Evolutionary conservation across 2,888 invertebrate genomes (phyloP).

Genomic region (Hydriomena furcata): DNA sequence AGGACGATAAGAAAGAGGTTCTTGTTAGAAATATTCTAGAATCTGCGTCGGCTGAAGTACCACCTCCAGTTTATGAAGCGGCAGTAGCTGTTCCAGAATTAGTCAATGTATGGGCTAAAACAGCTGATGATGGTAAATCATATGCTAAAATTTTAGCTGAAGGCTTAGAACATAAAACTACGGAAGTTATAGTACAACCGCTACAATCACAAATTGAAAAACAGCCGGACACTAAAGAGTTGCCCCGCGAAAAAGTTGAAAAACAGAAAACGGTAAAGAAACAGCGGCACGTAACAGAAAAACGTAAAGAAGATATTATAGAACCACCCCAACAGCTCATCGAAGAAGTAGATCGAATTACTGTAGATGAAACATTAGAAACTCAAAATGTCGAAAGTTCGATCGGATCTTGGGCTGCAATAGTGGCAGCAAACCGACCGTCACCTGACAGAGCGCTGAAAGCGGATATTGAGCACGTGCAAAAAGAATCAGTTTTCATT

Average conservation of each 20-base stretch:
- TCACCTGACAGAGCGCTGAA: conserved; percentile 60
- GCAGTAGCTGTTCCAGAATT: conserved; percentile 33
- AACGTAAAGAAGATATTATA: conserved; percentile 11
- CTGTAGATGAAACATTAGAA: conserved; percentile 18
- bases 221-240: conserved; percentile 8
- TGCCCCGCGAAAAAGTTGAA: conserved; percentile 36
- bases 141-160: conserved; percentile 88
- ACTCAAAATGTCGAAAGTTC: conserved; percentile 33
- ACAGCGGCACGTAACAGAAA: conserved; percentile 25
- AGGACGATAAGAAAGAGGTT: conserved; percentile 54
- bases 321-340: neutral
- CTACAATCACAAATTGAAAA: conserved; percentile 7
- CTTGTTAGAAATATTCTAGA: conserved; percentile 26
- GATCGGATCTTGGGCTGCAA: conserved; percentile 69
- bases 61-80: conserved; percentile 14
- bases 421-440: conserved; percentile 62
- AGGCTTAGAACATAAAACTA: conserved; percentile 46
- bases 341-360: conserved; percentile 9
- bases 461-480: conserved; percentile 38
- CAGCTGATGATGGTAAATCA: conserved; percentile 85
- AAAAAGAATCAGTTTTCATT: conserved; percentile 27
- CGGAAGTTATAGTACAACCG: conserved; percentile 12
- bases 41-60: conserved; percentile 7
- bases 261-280: conserved; percentile 31
- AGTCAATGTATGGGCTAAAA: conserved; percentile 77